Percentiles rank a stretch among this genome's conserved stretches.
phyloP scores from a whole-genome alignment of 2,888 invertebrate species.

The Torymus tubicola region DNA sequence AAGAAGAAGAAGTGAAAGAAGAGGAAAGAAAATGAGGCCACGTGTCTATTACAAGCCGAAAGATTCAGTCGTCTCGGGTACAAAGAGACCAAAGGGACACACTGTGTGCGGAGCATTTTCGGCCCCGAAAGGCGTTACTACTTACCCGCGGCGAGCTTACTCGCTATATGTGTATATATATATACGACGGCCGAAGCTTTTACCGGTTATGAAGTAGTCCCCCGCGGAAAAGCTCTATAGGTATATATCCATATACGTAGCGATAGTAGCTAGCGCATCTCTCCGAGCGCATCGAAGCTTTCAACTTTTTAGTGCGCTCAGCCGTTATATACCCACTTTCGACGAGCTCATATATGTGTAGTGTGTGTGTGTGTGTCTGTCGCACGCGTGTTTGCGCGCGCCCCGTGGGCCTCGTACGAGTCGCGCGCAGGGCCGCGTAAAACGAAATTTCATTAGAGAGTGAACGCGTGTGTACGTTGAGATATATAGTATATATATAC shows the following conservation, averaged over 20 bases:
- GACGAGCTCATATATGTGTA: conserved; percentile 20
- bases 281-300: conserved; percentile 45
- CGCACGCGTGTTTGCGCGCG: neutral
- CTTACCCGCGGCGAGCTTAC: no score
- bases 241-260: neutral
- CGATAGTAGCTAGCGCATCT: neutral
- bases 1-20: neutral
- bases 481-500: no score
- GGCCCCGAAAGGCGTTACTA: no score
- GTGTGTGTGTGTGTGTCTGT: neutral
- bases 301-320: conserved; percentile 51
- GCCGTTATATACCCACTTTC: conserved; percentile 10
- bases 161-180: no score
- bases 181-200: conserved; percentile 52
- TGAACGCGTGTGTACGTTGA: no score
- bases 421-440: conserved; percentile 19
- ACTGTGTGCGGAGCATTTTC: neutral
- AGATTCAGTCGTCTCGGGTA: neutral
- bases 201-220: conserved; percentile 57
- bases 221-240: conserved; percentile 19
- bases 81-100: conserved; percentile 37
- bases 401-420: conserved; percentile 30
- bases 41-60: no score
- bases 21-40: neutral
- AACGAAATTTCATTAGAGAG: conserved; percentile 50